Evolutionary conservation across 2,888 invertebrate genomes (phyloP), one percentile per base, ranked within the genome.

Genomic region (Lithodes maja): DNA sequence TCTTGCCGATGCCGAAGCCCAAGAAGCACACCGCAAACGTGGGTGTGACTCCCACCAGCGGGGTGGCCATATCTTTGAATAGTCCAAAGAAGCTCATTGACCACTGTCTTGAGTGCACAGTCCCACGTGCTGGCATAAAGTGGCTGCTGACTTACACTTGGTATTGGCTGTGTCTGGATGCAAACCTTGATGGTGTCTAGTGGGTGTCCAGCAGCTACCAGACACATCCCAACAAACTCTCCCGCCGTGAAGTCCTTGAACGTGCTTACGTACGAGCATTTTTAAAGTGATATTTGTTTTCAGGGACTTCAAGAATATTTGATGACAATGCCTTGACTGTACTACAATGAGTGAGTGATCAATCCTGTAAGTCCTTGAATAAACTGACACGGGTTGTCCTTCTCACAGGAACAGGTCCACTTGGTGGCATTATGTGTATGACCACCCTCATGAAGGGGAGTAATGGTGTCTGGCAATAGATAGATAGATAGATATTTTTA

Each of bases 1-100:
- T 96, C 93, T 99, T 99, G 1, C 99, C 99, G 3, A 99, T 95
- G 61, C 99, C 98, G 94, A 97, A 99, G 9, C 99, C 99, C 93
- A 99, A 97, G 94, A 99, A 98, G 94, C 98, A 99, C 92, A 99
- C 96, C 0, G 99, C 99, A 94, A 99, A 99, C 93, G 99, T 99
- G 7, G 99, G 99, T 1, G 99, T 97, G 0, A 99, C 98, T n/a
- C 99, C 99, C 7, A 96, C 96, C 77, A 99, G 94, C 0, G 99
- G 99, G 0, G 99, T 99, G 2, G 97, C 97, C 96, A 97, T 61
- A 92, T 92, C 92, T 90, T 92, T 92, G 83, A 92, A 92, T 15
- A 98, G 94, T 0, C 98, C 98, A 86, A 94, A 94, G 92, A 97
- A 94, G 2, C 98, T 99, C 99, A 93, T 96, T 96, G 55, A 95